Conservation (phyloP, 2,113 vertebrate species). For the Xenotilapia caudafasciata region DNA sequence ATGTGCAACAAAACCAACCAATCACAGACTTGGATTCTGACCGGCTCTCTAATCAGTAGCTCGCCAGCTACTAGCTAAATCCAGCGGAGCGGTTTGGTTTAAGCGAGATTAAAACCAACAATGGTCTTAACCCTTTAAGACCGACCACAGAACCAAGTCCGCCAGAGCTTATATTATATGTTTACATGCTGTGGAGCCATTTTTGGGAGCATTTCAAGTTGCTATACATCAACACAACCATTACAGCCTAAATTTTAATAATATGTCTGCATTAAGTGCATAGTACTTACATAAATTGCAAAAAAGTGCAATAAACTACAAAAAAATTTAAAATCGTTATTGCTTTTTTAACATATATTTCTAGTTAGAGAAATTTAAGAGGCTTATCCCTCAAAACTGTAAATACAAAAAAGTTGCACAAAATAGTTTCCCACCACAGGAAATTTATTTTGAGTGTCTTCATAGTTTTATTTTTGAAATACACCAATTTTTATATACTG, state of each 20-base stretch:
- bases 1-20: background rate
- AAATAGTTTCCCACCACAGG: too few relatives aligned
- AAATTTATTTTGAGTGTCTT: too few relatives aligned
- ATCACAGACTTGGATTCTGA: background rate
- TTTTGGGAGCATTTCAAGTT: too few relatives aligned
- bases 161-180: fast-evolving
- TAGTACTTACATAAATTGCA: fast-evolving
- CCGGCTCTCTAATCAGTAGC: background rate
- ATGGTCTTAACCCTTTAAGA: fast-evolving
- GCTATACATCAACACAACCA: too few relatives aligned
- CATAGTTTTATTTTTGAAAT: too few relatives aligned
- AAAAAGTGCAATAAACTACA: too few relatives aligned
- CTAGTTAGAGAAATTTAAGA: too few relatives aligned
- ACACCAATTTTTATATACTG: fast-evolving
- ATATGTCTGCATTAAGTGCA: too few relatives aligned
- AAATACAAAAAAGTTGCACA: too few relatives aligned
- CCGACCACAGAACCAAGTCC: fast-evolving
- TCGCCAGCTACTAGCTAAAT: background rate
- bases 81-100: background rate
- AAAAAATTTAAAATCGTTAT: fast-evolving
- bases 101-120: background rate
- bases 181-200: too few relatives aligned
- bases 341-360: too few relatives aligned
- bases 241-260: fast-evolving
- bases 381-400: too few relatives aligned